Percentiles rank a stretch among this genome's conserved stretches.
Conservation (phyloP, 2,888 invertebrate genomes). For the Rotaria sp. region DNA sequence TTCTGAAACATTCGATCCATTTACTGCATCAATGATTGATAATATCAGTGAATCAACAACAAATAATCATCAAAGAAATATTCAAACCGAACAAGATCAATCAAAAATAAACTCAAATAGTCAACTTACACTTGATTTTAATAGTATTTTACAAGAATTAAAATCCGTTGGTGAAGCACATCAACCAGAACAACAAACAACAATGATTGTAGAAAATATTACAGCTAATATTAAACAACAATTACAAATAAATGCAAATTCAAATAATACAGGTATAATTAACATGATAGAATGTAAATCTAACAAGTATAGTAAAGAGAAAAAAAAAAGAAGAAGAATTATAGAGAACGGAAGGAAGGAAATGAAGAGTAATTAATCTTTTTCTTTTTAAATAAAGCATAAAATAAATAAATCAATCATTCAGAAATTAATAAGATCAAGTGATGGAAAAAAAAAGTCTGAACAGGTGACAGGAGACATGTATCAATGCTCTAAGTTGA, state of each 20-base stretch:
- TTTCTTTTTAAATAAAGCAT: neutral
- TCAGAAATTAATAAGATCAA: neutral
- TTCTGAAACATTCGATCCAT: conserved; percentile 11
- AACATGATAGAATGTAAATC: no score
- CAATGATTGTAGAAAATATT: neutral
- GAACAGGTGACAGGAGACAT: no score
- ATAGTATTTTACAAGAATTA: conserved; percentile 31
- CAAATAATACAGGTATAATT: neutral
- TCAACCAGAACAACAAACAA: conserved; percentile 25
- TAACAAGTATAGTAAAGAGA: neutral
- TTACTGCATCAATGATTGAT: neutral
- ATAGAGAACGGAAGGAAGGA: neutral
- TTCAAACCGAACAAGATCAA: neutral
- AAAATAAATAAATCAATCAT: neutral
- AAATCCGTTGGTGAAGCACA: conserved; percentile 17
- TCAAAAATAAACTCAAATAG: neutral
- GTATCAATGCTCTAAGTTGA: no score
- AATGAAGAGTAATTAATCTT: neutral
- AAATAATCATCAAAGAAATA: neutral
- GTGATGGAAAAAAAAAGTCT: neutral
- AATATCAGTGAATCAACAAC: neutral
- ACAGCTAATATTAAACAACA: conserved; percentile 11
- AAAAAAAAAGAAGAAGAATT: neutral
- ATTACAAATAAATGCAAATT: neutral
- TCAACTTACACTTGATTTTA: neutral